Conservation (phyloP, 1,140 invertebrate genomes). For the Brachionus sp. region DNA sequence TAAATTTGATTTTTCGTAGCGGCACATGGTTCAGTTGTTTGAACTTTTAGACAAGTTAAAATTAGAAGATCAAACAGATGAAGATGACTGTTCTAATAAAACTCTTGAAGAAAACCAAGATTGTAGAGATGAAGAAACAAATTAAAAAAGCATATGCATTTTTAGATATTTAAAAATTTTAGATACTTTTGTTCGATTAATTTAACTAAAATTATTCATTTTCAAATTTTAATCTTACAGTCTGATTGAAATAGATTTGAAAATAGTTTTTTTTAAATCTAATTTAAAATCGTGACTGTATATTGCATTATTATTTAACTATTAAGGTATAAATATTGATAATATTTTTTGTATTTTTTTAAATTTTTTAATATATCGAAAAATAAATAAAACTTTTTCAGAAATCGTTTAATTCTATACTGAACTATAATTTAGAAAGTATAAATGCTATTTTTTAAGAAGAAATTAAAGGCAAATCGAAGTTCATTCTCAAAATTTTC, state of each 20-base stretch:
- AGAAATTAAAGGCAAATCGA: no score
- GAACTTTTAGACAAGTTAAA: slow-evolving; percentile 28
- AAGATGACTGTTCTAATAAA: background rate
- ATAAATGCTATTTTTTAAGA: no score
- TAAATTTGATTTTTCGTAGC: slow-evolving; percentile 15
- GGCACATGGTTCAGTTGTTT: slow-evolving; percentile 35
- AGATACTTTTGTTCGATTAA: background rate
- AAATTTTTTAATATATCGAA: background rate
- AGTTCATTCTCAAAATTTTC: no score
- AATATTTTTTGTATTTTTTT: slow-evolving; percentile 14
- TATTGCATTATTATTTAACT: slow-evolving; percentile 24
- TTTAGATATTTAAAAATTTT: background rate
- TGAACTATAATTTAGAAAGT: no score
- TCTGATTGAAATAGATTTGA: background rate
- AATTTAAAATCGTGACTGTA: background rate
- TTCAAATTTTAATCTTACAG: background rate
- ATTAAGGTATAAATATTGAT: slow-evolving; percentile 30
- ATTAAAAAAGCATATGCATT: background rate
- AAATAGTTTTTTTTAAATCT: background rate
- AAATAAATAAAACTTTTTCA: background rate
- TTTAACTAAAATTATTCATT: background rate
- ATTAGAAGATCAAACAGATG: slow-evolving; percentile 9
- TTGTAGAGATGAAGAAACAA: background rate
- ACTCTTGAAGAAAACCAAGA: slow-evolving; percentile 17
- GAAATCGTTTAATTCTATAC: background rate